Evolutionary conservation across 2,888 invertebrate genomes (phyloP).

Genomic region (Lithophane socia): DNA sequence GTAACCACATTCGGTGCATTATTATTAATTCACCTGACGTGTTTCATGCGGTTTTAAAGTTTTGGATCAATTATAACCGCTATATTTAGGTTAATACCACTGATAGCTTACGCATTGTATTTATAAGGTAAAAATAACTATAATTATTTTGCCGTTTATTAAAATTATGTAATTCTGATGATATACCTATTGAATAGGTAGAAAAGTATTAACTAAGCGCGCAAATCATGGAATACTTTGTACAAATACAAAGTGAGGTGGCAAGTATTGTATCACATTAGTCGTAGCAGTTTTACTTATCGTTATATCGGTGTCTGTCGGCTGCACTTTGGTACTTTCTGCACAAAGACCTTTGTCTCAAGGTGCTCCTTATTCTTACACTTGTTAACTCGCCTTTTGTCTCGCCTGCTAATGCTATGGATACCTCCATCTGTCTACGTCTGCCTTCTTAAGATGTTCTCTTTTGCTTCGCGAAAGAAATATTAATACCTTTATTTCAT

Average conservation of each 20-base stretch:
- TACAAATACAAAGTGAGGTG: not conserved
- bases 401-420: constrained; percentile 40
- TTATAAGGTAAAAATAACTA: constrained; percentile 10
- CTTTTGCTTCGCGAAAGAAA: constrained; percentile 21
- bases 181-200: not conserved
- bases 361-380: constrained; percentile 64
- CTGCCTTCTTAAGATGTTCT: constrained; percentile 26
- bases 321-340: constrained; percentile 63
- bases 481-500: constrained; percentile 3
- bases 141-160: not conserved
- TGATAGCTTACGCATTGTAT: not conserved
- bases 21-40: constrained; percentile 20
- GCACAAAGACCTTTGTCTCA: constrained; percentile 73
- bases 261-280: constrained; percentile 1
- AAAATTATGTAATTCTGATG: not conserved
- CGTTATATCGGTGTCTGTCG: constrained; percentile 13
- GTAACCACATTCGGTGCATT: constrained; percentile 9
- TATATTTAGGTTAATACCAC: not conserved
- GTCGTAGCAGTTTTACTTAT: not conserved
- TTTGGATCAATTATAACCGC: constrained; percentile 18
- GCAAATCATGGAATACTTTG: too few species aligned
- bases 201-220: not conserved
- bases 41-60: constrained; percentile 19
- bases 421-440: constrained; percentile 55
- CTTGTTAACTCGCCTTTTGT: constrained; percentile 68